Evolutionary conservation across 2,113 vertebrate species (phyloP), one percentile per base, ranked within the genome.

Genomic region (Brienomyrus brachyistius): DNA sequence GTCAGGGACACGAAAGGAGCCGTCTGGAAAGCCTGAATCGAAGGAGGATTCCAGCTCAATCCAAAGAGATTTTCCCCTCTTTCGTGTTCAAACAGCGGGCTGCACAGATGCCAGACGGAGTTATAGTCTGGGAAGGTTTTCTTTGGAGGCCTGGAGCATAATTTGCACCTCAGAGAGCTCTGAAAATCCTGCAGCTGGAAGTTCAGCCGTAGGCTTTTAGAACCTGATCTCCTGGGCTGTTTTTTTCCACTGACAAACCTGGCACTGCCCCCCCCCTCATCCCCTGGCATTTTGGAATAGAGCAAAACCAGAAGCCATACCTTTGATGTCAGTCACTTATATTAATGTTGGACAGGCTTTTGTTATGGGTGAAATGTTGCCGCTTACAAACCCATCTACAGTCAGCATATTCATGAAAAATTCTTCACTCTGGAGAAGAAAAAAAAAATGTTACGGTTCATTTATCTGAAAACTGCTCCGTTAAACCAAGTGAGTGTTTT

Each of bases 311-410:
- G 82, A 84, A 84, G 82, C 82, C 19, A 10, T 27, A 47, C 47
- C n/a, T 48, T 86, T 48, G 83, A 86, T 86, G 83, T 50, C 85
- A 56, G 51, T 87, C 15, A 87, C 85, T 54, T 35, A 86, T 50
- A 40, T 87, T 87, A 87, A 87, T 56, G 47, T 54, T 52, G 27
- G 84, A 50, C 43, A 52, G 13, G 27, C 84, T 86, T 86, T 87
- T 87, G 48, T 87, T 54, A 35, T 31, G 51, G 13, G 85, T 35
- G 23, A 87, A 40, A 56, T 87, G 51, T 27, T 51, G n/a, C 85
- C 11, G 51, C 31, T 87, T 56, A 35, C 31, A 54, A 35, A n/a
- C 31, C 50, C 31, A 48, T 56, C 50, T 23, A 50, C 27, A 54
- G 85, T 31, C 85, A 56, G n/a, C 27, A 21, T 40, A 11, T 10